These are phyloP conservation scores for Barbus barbus DNA, from an alignment of 2,113 vertebrate species.

Conservation along the genomic window DNA sequence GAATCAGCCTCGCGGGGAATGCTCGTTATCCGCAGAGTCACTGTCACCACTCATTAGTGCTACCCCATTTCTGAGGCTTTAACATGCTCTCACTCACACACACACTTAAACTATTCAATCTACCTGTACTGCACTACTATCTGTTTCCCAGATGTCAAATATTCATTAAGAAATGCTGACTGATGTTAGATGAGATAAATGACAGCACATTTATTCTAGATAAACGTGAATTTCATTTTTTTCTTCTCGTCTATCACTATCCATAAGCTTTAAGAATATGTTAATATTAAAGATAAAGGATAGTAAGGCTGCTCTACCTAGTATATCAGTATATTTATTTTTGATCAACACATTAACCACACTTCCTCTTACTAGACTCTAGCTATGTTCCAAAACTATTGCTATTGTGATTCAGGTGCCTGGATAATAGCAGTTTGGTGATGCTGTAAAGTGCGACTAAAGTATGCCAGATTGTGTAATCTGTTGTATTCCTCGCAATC, in stretches of 20 bases:
- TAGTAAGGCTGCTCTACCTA: no score
- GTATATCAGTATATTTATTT: constrained; percentile 5
- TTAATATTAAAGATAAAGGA: not conserved
- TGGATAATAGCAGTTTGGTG: no score
- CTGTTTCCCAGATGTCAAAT: no score
- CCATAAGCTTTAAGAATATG: not conserved
- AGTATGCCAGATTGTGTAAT: no score
- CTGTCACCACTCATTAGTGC: constrained; percentile 15
- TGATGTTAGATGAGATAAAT: not conserved
- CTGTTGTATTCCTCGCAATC: no score
- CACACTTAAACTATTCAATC: not conserved
- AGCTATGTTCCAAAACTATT: not conserved
- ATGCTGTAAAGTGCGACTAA: no score
- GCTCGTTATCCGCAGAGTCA: constrained; percentile 13
- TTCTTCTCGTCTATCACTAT: not conserved
- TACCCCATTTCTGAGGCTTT: not conserved
- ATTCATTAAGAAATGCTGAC: not conserved
- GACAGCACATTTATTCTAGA: not conserved
- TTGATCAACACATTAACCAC: not conserved
- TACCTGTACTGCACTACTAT: not conserved
- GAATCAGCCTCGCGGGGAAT: not conserved
- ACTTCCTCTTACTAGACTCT: not conserved
- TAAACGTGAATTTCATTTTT: not conserved
- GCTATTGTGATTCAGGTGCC: no score
- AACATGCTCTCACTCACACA: not conserved